A percentile compares a stretch with the other conserved stretches of the same genome.
Evolutionary conservation across 2,888 invertebrate genomes (phyloP).

Genomic region (Mylabris sibirica): DNA sequence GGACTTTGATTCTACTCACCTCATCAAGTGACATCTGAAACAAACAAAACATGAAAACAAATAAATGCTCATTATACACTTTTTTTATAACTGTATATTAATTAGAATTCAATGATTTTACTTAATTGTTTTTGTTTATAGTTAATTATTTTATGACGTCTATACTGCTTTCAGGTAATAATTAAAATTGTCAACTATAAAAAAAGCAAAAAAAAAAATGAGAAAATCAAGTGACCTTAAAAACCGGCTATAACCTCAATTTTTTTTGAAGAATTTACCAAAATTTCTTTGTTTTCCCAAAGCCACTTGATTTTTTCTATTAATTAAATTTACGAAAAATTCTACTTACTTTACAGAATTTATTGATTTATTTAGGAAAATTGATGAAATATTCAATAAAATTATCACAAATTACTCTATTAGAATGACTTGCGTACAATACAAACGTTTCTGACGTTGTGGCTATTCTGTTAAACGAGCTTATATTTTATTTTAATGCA

Average conservation of each 20-base stretch:
- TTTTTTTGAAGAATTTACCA: not conserved
- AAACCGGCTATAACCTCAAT: not conserved
- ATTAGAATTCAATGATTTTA: not conserved
- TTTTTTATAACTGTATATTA: not conserved
- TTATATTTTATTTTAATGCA: too few relatives aligned
- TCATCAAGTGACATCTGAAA: slow-evolving; percentile 9
- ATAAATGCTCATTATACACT: not conserved
- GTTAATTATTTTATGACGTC: not conserved
- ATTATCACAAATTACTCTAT: not conserved
- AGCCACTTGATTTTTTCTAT: not conserved
- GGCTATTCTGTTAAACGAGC: not conserved
- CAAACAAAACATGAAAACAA: not conserved
- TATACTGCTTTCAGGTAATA: not conserved
- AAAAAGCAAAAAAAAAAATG: not conserved
- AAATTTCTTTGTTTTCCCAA: not conserved
- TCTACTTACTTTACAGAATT: not conserved
- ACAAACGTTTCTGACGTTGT: not conserved
- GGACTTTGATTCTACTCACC: not conserved
- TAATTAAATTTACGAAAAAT: not conserved
- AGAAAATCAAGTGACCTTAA: not conserved
- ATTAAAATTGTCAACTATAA: not conserved
- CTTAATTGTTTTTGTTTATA: not conserved
- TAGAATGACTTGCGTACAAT: not conserved
- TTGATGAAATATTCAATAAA: not conserved
- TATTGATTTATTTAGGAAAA: not conserved